These are phyloP conservation scores for Hyphantria cunea DNA, from an alignment of 1,140 invertebrate species.

Conservation along the genomic window DNA sequence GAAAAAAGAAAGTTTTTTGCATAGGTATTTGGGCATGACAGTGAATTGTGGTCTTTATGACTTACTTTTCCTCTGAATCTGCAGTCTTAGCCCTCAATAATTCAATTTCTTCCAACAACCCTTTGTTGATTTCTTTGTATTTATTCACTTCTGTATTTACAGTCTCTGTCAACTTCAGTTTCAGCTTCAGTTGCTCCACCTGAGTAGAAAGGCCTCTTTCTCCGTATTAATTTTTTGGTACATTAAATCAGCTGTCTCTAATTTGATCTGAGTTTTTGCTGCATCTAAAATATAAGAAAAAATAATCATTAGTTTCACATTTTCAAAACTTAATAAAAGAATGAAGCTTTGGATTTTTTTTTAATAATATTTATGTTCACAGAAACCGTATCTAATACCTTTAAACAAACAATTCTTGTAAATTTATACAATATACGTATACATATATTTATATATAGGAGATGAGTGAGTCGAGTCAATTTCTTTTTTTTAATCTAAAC, in stretches of 20 bases:
- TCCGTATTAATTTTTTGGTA: slow-evolving; percentile 45
- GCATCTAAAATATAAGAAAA: slow-evolving; percentile 46
- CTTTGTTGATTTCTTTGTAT: slow-evolving; percentile 47
- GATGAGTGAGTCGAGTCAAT: no score
- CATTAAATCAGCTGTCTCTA: slow-evolving; percentile 43
- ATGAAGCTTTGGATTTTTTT: no score
- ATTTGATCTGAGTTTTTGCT: slow-evolving; percentile 40
- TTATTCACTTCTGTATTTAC: slow-evolving; percentile 42
- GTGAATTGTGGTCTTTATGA: background rate
- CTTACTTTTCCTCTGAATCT: slow-evolving; percentile 63
- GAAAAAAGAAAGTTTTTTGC: no score
- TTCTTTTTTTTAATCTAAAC: no score
- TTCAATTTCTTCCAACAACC: slow-evolving; percentile 44
- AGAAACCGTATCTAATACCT: no score
- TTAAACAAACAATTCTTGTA: no score
- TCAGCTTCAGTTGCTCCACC: slow-evolving; percentile 46
- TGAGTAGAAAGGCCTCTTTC: slow-evolving; percentile 48
- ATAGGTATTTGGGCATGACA: no score
- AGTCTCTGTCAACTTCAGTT: slow-evolving; percentile 49
- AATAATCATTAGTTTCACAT: background rate
- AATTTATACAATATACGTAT: no score
- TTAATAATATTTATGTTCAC: no score
- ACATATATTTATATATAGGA: no score
- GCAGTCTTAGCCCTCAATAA: slow-evolving; percentile 47
- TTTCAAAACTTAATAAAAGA: background rate